phyloP scores from a whole-genome alignment of 2,888 invertebrate genomes.

The Cremastinae sp. region DNA sequence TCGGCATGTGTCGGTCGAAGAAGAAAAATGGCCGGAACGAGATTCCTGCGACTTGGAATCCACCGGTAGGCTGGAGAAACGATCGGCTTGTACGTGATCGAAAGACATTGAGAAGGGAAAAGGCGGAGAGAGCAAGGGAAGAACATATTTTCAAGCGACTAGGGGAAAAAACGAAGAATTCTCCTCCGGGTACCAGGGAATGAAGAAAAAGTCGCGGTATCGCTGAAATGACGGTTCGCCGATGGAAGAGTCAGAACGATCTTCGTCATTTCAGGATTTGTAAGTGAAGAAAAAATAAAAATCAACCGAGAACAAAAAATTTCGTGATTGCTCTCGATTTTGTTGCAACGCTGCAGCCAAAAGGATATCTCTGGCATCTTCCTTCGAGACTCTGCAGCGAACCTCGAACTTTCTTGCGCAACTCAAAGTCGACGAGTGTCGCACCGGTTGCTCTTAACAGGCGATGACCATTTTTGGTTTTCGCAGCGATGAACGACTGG shows the following conservation, averaged over 20 bases:
- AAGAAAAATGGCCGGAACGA: constrained; percentile 59
- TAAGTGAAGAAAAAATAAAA: neutral
- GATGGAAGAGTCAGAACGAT: constrained; percentile 37
- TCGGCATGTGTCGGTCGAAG: constrained; percentile 60
- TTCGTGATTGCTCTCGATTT: constrained; percentile 31
- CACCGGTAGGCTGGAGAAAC: constrained; percentile 36
- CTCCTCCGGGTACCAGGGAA: constrained; percentile 25
- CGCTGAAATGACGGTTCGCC: constrained; percentile 66
- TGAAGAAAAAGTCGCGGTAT: constrained; percentile 65
- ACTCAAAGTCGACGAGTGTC: constrained; percentile 20
- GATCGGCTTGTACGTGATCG: constrained; percentile 45
- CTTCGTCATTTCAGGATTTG: constrained; percentile 59
- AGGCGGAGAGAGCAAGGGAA: constrained; percentile 41
- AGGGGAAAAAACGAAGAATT: constrained; percentile 39
- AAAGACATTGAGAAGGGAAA: constrained; percentile 48
- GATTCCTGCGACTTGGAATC: constrained; percentile 58
- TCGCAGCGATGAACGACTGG: constrained; percentile 38
- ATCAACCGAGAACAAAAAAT: neutral
- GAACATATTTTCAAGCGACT: constrained; percentile 31
- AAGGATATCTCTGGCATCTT: constrained; percentile 9
- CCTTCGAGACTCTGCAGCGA: neutral
- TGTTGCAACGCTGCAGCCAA: constrained; percentile 12
- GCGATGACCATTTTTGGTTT: constrained; percentile 39
- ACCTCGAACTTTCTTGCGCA: constrained; percentile 3
- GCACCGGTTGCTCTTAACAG: constrained; percentile 13